These are phyloP conservation scores for Dasyprocta punctata DNA, from an alignment of 2,113 vertebrate species.

Conservation along the genomic window DNA sequence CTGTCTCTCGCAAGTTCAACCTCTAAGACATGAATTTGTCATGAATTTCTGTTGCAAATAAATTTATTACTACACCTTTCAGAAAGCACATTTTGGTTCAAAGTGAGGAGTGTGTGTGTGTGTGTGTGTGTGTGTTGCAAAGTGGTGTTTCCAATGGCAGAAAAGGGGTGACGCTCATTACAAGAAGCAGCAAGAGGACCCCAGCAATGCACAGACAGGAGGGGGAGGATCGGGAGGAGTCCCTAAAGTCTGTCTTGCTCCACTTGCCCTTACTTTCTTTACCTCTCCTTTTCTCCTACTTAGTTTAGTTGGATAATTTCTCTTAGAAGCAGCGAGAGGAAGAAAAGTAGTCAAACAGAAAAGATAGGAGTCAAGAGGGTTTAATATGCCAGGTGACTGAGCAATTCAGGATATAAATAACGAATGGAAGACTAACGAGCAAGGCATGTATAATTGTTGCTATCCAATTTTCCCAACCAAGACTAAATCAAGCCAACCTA, in stretches of 20 bases:
- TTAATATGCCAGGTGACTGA: not conserved
- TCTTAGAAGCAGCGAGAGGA: not conserved
- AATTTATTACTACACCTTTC: not conserved
- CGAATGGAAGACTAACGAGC: not conserved
- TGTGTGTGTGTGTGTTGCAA: not conserved
- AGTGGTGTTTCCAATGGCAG: not conserved
- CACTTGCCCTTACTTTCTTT: not conserved
- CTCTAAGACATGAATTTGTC: not conserved
- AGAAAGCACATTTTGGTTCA: not conserved
- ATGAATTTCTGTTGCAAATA: not conserved
- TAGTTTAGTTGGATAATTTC: not conserved
- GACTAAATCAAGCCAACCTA: not conserved
- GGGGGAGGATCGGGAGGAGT: not conserved
- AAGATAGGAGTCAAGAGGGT: not conserved
- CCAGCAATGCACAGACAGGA: not conserved
- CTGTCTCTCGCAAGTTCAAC: not conserved
- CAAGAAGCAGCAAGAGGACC: not conserved
- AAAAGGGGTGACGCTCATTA: not conserved
- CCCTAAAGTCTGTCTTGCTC: not conserved
- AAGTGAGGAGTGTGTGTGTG: not conserved
- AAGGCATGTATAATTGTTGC: not conserved
- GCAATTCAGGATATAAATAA: not conserved
- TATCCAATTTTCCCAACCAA: not conserved
- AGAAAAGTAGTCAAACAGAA: not conserved
- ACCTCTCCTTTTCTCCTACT: not conserved